A percentile compares a stretch with the other conserved stretches of the same genome.
These are phyloP conservation scores for Zalophus californianus DNA, from an alignment of 2,797 vertebrate species.

Conservation along the genomic window DNA sequence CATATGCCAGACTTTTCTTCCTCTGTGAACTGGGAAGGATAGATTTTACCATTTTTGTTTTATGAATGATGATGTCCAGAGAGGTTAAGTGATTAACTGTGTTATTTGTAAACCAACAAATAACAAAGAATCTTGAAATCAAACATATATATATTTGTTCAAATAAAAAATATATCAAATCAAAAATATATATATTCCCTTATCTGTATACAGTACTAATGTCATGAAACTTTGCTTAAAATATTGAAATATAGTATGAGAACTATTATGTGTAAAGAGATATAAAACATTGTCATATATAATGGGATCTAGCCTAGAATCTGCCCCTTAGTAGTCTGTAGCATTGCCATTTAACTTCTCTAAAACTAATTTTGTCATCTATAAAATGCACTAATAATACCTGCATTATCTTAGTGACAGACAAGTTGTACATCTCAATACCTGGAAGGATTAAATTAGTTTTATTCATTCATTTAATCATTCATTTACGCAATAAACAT, in stretches of 20 bases:
- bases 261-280: background rate
- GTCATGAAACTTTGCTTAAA: background rate
- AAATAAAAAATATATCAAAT: background rate
- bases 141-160: background rate
- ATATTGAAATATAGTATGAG: background rate
- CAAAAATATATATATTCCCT: background rate
- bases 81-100: background rate
- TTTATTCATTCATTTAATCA: background rate
- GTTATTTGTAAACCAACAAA: background rate
- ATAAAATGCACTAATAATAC: background rate
- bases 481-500: background rate
- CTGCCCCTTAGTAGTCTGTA: background rate
- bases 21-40: background rate
- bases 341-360: background rate
- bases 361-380: background rate
- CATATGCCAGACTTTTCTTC: background rate
- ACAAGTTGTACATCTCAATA: background rate
- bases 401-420: background rate
- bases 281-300: background rate
- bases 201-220: background rate
- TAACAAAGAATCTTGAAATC: background rate
- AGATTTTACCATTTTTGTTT: slow-evolving; percentile 18
- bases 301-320: background rate
- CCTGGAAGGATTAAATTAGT: background rate
- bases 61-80: background rate